Evolutionary conservation across 2,113 vertebrate genomes (phyloP).

Genomic region (Microtus oregoni): DNA sequence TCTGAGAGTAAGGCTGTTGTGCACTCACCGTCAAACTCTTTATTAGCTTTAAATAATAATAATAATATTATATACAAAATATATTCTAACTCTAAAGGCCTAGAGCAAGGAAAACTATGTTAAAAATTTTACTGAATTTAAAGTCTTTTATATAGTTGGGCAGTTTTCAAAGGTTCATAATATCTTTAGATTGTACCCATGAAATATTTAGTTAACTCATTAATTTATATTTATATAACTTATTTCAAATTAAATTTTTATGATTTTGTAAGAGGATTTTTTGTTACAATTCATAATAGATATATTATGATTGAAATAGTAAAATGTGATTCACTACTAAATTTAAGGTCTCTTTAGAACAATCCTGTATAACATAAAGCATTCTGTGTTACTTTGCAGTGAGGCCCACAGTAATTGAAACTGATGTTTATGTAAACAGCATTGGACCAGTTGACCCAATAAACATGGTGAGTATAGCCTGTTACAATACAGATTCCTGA

Average conservation of each 20-base stretch:
- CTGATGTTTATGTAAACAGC: conserved; percentile 97
- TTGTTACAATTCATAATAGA: not conserved
- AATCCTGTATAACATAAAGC: conserved; percentile 53
- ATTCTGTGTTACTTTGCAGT: conserved; percentile 90
- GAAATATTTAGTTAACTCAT: not conserved
- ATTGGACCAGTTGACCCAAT: conserved; percentile 98
- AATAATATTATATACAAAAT: not conserved
- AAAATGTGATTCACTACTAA: not conserved
- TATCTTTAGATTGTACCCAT: not conserved
- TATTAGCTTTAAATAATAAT: not conserved
- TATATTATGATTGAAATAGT: not conserved
- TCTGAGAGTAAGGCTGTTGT: not conserved
- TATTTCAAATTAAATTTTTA: not conserved
- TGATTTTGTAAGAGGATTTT: not conserved
- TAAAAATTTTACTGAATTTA: not conserved
- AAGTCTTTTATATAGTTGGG: not conserved
- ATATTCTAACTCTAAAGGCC: not conserved
- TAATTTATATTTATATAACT: not conserved
- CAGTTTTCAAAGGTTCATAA: not conserved
- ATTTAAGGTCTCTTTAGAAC: not conserved
- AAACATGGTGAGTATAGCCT: conserved; percentile 94
- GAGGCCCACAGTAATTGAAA: conserved; percentile 96
- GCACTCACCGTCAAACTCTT: not conserved
- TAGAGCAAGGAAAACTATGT: not conserved
- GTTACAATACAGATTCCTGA: conserved; percentile 16